These are phyloP conservation scores for Spinus olivaceus DNA, from an alignment of 2,797 vertebrate species.

Conservation along the genomic window DNA sequence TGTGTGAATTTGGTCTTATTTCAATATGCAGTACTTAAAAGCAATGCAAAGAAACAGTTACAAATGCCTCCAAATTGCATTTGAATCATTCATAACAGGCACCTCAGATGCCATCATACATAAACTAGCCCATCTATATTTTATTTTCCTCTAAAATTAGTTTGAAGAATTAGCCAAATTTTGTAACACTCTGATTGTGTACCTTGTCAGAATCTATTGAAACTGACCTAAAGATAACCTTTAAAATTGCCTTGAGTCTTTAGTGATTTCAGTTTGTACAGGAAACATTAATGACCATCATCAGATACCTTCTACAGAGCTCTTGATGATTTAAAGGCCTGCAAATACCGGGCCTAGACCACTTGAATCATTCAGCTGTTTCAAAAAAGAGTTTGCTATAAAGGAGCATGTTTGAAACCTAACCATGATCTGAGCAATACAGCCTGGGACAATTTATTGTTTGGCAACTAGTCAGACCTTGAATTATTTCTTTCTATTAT, in stretches of 20 bases:
- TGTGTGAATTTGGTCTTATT: neutral
- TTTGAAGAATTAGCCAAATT: neutral
- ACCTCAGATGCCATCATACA: neutral
- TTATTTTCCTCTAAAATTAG: neutral
- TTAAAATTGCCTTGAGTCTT: neutral
- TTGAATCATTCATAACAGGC: neutral
- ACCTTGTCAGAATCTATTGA: neutral
- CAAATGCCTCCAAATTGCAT: neutral
- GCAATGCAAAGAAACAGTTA: neutral
- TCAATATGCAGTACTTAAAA: neutral
- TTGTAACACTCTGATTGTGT: neutral
- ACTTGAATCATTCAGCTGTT: conserved; percentile 23
- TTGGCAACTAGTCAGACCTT: neutral
- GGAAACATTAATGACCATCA: conserved; percentile 19
- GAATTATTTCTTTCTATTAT: neutral
- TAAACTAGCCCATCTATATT: neutral
- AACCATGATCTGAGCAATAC: neutral
- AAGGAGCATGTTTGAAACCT: conserved; percentile 14
- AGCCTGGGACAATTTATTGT: neutral
- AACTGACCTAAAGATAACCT: conserved; percentile 16
- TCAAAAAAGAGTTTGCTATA: neutral
- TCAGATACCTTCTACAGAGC: neutral
- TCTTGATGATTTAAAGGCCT: conserved; percentile 12
- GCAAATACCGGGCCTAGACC: neutral
- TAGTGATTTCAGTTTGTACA: conserved; percentile 15